These are phyloP conservation scores for Tachycineta bicolor DNA, from an alignment of 2,113 vertebrate species.

Conservation along the genomic window DNA sequence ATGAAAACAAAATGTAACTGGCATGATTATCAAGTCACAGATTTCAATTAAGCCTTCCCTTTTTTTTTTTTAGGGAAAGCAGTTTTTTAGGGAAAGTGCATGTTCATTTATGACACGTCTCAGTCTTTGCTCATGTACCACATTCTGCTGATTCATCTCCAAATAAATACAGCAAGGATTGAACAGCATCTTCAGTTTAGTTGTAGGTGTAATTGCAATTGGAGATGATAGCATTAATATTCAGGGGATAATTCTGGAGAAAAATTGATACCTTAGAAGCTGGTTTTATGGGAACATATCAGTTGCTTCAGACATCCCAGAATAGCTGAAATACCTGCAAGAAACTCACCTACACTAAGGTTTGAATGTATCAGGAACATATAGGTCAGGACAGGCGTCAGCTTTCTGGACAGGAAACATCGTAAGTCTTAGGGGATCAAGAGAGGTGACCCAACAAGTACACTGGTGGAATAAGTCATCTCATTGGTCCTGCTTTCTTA, in stretches of 20 bases:
- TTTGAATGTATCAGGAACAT: not conserved
- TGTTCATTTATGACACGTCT: not conserved
- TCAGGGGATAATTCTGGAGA: not conserved
- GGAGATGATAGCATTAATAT: not conserved
- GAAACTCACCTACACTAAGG: not conserved
- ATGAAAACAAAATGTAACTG: not conserved
- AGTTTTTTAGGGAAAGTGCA: not conserved
- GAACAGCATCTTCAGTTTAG: not conserved
- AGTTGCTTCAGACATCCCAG: not conserved
- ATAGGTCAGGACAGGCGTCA: not conserved
- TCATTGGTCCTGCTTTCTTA: not conserved
- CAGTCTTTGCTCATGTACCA: not conserved
- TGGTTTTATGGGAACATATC: not conserved
- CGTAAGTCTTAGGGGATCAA: rapidly evolving
- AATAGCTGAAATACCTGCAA: not conserved
- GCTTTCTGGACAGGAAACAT: not conserved
- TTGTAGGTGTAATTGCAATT: not conserved
- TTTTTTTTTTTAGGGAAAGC: not conserved
- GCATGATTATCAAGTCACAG: not conserved
- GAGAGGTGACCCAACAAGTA: not conserved
- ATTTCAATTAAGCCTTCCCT: not conserved
- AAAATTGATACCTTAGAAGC: not conserved
- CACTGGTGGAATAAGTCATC: not conserved
- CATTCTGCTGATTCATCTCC: not conserved
- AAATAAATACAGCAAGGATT: not conserved